Evolutionary conservation across 2,888 invertebrate genomes (phyloP).

Genomic region (Eledona agricola): DNA sequence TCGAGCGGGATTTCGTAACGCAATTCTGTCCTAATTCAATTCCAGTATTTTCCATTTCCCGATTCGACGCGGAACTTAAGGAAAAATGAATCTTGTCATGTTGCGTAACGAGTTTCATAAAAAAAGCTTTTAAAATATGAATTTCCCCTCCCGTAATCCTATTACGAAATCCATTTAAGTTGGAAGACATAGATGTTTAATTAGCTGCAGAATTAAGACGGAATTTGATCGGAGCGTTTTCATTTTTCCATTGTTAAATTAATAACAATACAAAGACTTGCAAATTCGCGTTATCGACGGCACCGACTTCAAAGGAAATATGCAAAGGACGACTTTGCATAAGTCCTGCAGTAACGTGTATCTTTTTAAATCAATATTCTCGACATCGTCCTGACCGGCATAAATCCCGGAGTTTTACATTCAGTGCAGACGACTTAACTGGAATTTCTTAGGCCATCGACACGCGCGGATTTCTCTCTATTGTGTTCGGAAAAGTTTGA

Average conservation of each 20-base stretch:
- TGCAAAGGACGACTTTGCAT: slow-evolving; percentile 43
- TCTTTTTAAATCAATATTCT: slow-evolving; percentile 50
- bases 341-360: slow-evolving; percentile 41
- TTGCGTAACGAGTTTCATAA: slow-evolving; percentile 35
- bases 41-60: slow-evolving; percentile 31
- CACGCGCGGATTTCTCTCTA: slow-evolving; percentile 25
- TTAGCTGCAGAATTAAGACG: slow-evolving; percentile 53
- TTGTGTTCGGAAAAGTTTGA: slow-evolving; percentile 37
- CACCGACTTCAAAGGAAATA: slow-evolving; percentile 42
- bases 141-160: slow-evolving; percentile 48
- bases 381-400: slow-evolving; percentile 44
- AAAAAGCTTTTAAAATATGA: slow-evolving; percentile 50
- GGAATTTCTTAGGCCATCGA: slow-evolving; percentile 38
- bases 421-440: slow-evolving; percentile 45
- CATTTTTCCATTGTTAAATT: slow-evolving; percentile 43
- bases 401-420: slow-evolving; percentile 49
- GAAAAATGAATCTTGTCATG: slow-evolving; percentile 35
- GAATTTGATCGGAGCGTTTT: slow-evolving; percentile 48
- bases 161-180: slow-evolving; percentile 54
- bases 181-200: slow-evolving; percentile 54
- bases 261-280: slow-evolving; percentile 51
- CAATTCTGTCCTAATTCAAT: slow-evolving; percentile 25
- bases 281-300: slow-evolving; percentile 48
- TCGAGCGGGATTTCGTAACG: slow-evolving; percentile 21
- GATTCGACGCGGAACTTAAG: slow-evolving; percentile 22